A percentile compares a stretch with the other conserved stretches of the same genome.
phyloP scores from a whole-genome alignment of 2,797 vertebrate genomes.

The Leptatherina wallacei region DNA sequence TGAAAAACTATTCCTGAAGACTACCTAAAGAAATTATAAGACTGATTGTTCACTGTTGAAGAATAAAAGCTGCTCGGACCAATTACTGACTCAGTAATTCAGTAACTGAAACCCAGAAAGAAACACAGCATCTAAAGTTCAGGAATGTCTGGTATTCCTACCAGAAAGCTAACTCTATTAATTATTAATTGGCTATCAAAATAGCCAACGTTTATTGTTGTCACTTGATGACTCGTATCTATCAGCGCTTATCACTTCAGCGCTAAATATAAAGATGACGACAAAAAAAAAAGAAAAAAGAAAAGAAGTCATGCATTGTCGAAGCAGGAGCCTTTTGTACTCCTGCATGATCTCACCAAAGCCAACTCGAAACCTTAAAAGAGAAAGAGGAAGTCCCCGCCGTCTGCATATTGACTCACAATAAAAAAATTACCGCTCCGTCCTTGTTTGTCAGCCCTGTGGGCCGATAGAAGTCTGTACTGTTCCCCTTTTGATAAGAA shows the following conservation, averaged over 20 bases:
- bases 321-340: slow-evolving; percentile 29
- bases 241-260: not conserved
- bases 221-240: not conserved
- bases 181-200: not conserved
- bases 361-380: slow-evolving; percentile 33
- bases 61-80: not conserved
- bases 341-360: slow-evolving; percentile 48
- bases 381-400: slow-evolving; percentile 58
- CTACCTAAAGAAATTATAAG: not conserved
- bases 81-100: not conserved
- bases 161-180: not conserved
- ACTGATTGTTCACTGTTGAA: not conserved
- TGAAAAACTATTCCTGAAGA: not conserved
- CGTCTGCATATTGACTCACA: slow-evolving; percentile 53
- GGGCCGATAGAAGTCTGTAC: slow-evolving; percentile 20
- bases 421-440: slow-evolving; percentile 47
- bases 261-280: not conserved
- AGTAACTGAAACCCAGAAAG: too few species aligned
- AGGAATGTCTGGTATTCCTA: not conserved
- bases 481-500: slow-evolving; percentile 62
- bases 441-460: slow-evolving; percentile 50
- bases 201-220: not conserved
- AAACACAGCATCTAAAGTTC: not conserved
- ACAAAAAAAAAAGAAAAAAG: slow-evolving; percentile 26
- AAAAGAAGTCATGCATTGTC: not conserved